Evolutionary conservation across 2,888 invertebrate species (phyloP), one percentile per base, ranked within the genome.

Genomic region (Lamproptera curius): DNA sequence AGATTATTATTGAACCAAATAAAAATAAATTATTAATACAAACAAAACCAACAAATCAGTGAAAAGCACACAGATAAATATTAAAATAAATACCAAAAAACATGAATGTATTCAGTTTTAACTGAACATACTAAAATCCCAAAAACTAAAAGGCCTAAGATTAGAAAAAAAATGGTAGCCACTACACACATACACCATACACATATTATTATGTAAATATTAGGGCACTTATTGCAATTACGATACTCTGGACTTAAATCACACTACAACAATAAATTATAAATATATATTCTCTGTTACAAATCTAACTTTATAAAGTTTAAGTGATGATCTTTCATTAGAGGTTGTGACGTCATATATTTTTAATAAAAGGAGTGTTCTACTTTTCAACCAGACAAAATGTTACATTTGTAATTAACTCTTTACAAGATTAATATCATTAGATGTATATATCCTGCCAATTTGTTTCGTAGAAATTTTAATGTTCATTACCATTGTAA

Each of bases 11-110:
- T 56, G 56, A 68, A 71, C 68, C 67, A 70, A 61, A 63, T 56
- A 61, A 62, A 76, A 49, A 76, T 81, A 82, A 77, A 75, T 79
- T 80, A 81, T 67, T 70, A 70, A 72, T 73, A 76, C 70, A 76
- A 78, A 74, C 70, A 75, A 76, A 70, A 64, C 65, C 70, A 81
- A 80, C 75, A 72, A 76, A 71, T 69, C 66, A 35, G 41, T 20
- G 31, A 20, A 49, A 44, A 50, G 44, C 49, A 44, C 44, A 73
- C 73, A 70, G 63, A 65, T 66, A 70, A n/a, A n/a, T n/a, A n/a
- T n/a, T n/a, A n/a, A 61, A 56, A 60, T 66, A 67, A 64, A 62
- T 63, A 47, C 42, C 46, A 52, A 36, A 46, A 38, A 16, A 40
- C 20, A 44, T 38, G 16, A 26, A 15, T n/a, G 36, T 42, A 5